Evolutionary conservation across 2,797 vertebrate species (phyloP).

Genomic region (Cuculus canorus): DNA sequence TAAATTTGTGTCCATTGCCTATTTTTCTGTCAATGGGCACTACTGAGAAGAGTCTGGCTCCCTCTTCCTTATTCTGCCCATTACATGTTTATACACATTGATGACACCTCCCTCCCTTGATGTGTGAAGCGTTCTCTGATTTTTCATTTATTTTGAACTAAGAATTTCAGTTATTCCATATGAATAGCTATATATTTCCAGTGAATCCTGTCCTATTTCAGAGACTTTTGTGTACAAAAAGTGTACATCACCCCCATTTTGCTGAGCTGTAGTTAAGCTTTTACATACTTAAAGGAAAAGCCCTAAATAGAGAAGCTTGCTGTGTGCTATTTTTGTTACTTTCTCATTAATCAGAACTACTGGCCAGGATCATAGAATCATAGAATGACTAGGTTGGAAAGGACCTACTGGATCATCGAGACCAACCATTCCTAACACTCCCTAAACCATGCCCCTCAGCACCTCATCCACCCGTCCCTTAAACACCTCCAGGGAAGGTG

Average conservation of each 20-base stretch:
- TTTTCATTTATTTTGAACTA: background rate
- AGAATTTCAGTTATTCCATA: background rate
- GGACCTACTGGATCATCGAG: too few species aligned
- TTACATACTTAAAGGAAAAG: background rate
- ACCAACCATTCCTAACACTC: too few species aligned
- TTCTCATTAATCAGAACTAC: background rate
- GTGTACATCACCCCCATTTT: background rate
- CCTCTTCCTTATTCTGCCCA: too few species aligned
- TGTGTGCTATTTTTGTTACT: background rate
- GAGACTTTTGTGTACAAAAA: background rate
- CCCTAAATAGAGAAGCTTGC: background rate
- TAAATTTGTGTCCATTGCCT: too few species aligned
- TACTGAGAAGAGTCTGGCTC: too few species aligned
- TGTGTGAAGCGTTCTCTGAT: background rate
- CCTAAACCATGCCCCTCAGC: too few species aligned
- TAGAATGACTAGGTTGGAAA: too few species aligned
- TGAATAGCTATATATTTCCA: background rate
- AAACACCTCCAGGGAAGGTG: too few species aligned
- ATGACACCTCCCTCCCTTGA: background rate
- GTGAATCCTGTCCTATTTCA: background rate
- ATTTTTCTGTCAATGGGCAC: too few species aligned
- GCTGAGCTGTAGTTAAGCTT: background rate
- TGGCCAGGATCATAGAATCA: background rate
- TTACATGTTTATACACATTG: too few species aligned
- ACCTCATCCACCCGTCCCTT: too few species aligned